These are phyloP conservation scores for Chironomus striatipennis DNA, from an alignment of 1,140 invertebrate species.

Conservation along the genomic window DNA sequence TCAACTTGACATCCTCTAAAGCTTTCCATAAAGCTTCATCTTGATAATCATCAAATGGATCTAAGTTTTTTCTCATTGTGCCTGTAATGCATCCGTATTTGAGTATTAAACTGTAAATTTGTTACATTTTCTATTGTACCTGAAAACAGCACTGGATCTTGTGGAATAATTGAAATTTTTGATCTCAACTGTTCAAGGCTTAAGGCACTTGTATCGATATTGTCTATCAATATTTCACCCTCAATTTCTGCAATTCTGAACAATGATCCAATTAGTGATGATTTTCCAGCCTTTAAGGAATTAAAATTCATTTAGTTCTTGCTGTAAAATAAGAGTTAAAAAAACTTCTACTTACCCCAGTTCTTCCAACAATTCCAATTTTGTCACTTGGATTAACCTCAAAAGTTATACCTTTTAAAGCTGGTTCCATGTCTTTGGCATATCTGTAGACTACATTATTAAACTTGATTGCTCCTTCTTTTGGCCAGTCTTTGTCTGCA, in stretches of 20 bases:
- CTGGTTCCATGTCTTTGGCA: slow-evolving; percentile 32
- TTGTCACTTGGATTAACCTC: slow-evolving; percentile 53
- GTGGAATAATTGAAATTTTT: slow-evolving; percentile 59
- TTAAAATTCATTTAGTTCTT: neutral
- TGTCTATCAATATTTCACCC: slow-evolving; percentile 52
- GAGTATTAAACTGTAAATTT: slow-evolving; percentile 1
- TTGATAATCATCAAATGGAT: slow-evolving; percentile 50
- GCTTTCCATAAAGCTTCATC: slow-evolving; percentile 57
- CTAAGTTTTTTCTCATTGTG: slow-evolving; percentile 47
- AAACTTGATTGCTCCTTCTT: slow-evolving; percentile 20
- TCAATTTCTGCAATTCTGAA: slow-evolving; percentile 51
- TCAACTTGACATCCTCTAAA: slow-evolving; percentile 48
- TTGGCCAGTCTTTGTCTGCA: neutral
- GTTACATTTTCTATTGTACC: slow-evolving; percentile 46
- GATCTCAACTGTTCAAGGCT: slow-evolving; percentile 51
- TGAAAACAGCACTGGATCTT: slow-evolving; percentile 60
- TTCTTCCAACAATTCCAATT: slow-evolving; percentile 64
- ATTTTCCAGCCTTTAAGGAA: slow-evolving; percentile 57
- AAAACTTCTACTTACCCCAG: slow-evolving; percentile 43
- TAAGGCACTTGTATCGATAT: slow-evolving; percentile 48
- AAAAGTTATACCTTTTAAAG: slow-evolving; percentile 54
- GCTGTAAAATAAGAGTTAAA: neutral
- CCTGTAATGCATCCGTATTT: slow-evolving; percentile 51
- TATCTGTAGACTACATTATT: slow-evolving; percentile 26
- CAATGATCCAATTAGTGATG: slow-evolving; percentile 59